Conservation (phyloP, 2,888 invertebrate species). For the Sinodicranocentrus sp. region DNA sequence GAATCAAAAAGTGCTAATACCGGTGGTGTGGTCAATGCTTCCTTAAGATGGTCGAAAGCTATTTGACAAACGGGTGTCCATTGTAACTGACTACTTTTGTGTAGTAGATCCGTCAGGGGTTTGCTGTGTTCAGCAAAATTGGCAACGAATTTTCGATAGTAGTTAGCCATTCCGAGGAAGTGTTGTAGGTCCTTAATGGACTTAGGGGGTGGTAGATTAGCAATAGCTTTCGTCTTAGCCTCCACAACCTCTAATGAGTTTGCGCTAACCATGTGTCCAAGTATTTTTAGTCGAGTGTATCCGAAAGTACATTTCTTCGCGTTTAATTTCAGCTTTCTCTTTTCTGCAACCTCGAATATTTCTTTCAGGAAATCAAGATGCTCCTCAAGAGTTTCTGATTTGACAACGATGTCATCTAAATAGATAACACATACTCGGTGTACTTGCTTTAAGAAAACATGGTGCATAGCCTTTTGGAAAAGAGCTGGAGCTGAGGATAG, state of each 20-base stretch:
- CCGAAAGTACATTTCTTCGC: slow-evolving; percentile 31
- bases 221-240: slow-evolving; percentile 16
- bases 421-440: not conserved
- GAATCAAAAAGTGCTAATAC: slow-evolving; percentile 33
- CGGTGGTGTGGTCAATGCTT: slow-evolving; percentile 12
- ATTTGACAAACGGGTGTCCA: slow-evolving; percentile 30
- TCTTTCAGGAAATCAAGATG: not conserved
- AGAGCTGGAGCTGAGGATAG: too few relatives aligned
- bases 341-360: not conserved
- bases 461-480: too few relatives aligned
- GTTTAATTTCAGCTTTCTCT: slow-evolving; percentile 1
- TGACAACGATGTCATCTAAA: not conserved
- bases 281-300: not conserved
- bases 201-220: slow-evolving; percentile 30
- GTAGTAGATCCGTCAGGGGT: slow-evolving; percentile 1
- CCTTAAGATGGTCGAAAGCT: slow-evolving; percentile 31
- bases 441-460: not conserved
- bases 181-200: slow-evolving; percentile 9
- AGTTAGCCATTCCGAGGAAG: slow-evolving; percentile 20
- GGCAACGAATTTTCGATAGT: slow-evolving; percentile 20
- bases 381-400: not conserved
- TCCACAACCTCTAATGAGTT: slow-evolving; percentile 19
- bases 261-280: slow-evolving; percentile 1
- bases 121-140: not conserved
- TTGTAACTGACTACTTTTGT: slow-evolving; percentile 3